Percentiles rank a stretch among this genome's conserved stretches.
phyloP scores from a whole-genome alignment of 2,797 vertebrate genomes.

The Darevskia nairensis region DNA sequence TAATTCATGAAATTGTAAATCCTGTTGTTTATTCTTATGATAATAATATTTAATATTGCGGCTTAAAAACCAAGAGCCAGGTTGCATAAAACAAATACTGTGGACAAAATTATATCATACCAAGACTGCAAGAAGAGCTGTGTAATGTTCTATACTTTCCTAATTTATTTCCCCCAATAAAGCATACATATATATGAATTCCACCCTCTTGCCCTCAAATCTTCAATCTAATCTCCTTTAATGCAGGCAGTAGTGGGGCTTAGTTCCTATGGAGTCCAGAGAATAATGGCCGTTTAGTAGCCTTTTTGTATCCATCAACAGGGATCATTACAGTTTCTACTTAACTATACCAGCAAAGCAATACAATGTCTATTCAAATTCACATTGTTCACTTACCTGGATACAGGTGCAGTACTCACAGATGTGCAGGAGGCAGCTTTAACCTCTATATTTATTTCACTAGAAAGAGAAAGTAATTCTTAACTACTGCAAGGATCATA shows the following conservation, averaged over 20 bases:
- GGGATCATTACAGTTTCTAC: not conserved
- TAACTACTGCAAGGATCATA: not conserved
- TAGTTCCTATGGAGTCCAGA: not conserved
- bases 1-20: too few relatives aligned
- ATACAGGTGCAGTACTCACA: conserved; percentile 1
- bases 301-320: not conserved
- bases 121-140: too few relatives aligned
- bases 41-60: too few relatives aligned
- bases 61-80: too few relatives aligned
- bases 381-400: conserved; percentile 39
- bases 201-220: not conserved
- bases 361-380: not conserved
- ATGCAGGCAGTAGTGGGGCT: not conserved
- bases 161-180: too few relatives aligned
- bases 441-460: not conserved
- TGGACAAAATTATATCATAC: too few relatives aligned
- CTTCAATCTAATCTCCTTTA: not conserved
- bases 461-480: conserved; percentile 37
- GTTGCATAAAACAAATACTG: too few relatives aligned
- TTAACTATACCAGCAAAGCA: not conserved
- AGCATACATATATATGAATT: too few relatives aligned
- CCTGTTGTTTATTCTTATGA: too few relatives aligned
- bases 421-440: conserved; percentile 10
- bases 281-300: not conserved
- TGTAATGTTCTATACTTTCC: too few relatives aligned